Percentiles rank a stretch among this genome's conserved stretches.
Evolutionary conservation across 2,113 vertebrate genomes (phyloP).

Genomic region (Siniperca chuatsi): DNA sequence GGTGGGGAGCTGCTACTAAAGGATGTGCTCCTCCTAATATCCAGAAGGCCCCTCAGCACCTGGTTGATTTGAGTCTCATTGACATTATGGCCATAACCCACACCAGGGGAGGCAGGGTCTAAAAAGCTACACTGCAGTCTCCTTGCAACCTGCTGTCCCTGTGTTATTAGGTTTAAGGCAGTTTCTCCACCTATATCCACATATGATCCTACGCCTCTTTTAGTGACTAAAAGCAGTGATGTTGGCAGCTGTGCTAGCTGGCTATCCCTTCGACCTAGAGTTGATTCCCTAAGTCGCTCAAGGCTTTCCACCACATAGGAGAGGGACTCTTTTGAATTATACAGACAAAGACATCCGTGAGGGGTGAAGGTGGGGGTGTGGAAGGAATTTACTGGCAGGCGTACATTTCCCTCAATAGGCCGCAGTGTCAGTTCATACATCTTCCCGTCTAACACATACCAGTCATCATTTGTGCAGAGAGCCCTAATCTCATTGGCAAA

Average conservation of each 20-base stretch:
- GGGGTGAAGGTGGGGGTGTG: conserved; percentile 95
- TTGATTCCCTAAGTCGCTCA: conserved; percentile 93
- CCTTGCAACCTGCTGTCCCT: conserved; percentile 94
- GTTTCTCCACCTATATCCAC: conserved; percentile 92
- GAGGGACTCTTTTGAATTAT: conserved; percentile 97
- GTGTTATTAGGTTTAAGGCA: conserved; percentile 92
- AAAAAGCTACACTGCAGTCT: conserved; percentile 94
- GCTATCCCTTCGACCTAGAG: conserved; percentile 89
- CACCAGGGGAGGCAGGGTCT: conserved; percentile 90
- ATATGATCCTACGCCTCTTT: conserved; percentile 88
- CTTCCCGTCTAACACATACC: conserved; percentile 95
- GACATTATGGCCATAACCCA: conserved; percentile 92
- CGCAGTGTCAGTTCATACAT: conserved; percentile 95
- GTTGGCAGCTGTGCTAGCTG: conserved; percentile 89
- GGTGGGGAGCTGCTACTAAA: conserved; percentile 85
- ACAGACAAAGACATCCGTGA: conserved; percentile 96
- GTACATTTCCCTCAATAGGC: conserved; percentile 96
- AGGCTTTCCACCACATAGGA: conserved; percentile 97
- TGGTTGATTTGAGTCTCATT: conserved; percentile 96
- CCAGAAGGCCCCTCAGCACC: conserved; percentile 91
- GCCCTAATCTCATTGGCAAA: conserved; percentile 97
- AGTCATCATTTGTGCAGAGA: conserved; percentile 95
- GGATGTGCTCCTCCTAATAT: conserved; percentile 89
- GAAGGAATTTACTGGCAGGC: conserved; percentile 97
- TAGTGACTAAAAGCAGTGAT: conserved; percentile 91